A percentile compares a stretch with the other conserved stretches of the same genome.
Evolutionary conservation across 1,140 invertebrate genomes (phyloP).

Genomic region (Achatina immaculata): DNA sequence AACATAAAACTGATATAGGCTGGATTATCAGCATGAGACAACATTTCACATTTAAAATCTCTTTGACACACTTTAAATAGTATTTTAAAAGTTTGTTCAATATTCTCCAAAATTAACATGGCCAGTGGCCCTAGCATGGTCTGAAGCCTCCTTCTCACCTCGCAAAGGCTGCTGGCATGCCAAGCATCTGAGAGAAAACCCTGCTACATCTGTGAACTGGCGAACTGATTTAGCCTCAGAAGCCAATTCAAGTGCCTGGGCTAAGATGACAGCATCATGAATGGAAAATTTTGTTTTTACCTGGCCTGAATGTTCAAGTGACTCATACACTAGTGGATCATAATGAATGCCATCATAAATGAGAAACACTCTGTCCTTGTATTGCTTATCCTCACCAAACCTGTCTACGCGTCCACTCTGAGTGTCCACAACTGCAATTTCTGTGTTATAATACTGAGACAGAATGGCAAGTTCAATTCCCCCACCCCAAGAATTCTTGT

Average conservation of each 20-base stretch:
- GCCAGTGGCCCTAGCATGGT: constrained; percentile 86
- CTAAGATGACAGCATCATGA: constrained; percentile 79
- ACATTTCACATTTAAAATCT: no score
- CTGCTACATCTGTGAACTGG: constrained; percentile 90
- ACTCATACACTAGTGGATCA: constrained; percentile 91
- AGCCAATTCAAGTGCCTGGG: constrained; percentile 86
- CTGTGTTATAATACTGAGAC: constrained; percentile 88
- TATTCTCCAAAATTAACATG: constrained; percentile 90
- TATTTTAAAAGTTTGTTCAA: no score
- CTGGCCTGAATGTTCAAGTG: constrained; percentile 64
- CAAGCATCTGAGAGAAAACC: constrained; percentile 86
- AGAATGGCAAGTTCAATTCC: constrained; percentile 93
- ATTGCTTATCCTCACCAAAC: constrained; percentile 94
- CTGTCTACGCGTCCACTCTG: constrained; percentile 89
- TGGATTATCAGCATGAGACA: no score
- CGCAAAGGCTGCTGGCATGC: constrained; percentile 81
- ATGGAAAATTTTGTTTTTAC: constrained; percentile 83
- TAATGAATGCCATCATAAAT: constrained; percentile 98
- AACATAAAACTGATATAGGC: no score
- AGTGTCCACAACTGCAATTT: constrained; percentile 95
- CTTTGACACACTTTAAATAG: no score
- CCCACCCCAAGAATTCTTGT: constrained; percentile 85
- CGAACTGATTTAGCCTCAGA: constrained; percentile 87
- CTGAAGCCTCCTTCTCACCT: constrained; percentile 84
- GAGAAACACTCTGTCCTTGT: constrained; percentile 86